Conservation (phyloP, 2,888 invertebrate genomes). For the Papilio gigon region DNA sequence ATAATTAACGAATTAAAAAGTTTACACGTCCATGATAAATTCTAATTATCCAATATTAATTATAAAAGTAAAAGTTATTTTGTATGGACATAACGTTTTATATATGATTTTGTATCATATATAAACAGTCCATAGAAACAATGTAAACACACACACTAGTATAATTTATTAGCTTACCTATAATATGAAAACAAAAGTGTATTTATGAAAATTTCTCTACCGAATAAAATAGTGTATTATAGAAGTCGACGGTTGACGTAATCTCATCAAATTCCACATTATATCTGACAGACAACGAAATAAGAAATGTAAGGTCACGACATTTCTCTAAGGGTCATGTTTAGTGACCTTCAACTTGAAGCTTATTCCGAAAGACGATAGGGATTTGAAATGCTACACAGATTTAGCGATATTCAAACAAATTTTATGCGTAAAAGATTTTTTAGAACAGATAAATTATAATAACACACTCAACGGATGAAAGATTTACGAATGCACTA, state of each 20-base stretch:
- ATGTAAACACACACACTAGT: neutral
- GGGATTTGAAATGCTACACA: neutral
- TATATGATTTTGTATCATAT: too few species aligned
- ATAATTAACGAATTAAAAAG: neutral
- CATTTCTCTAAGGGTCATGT: conserved; percentile 22
- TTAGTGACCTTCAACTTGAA: conserved; percentile 26
- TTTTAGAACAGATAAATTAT: neutral
- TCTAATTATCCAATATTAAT: too few species aligned
- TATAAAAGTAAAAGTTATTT: too few species aligned
- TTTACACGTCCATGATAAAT: too few species aligned
- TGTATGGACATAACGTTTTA: too few species aligned
- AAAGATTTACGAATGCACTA: too few species aligned
- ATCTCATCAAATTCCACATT: conserved; percentile 32
- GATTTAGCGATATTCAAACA: neutral
- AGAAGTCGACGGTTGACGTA: conserved; percentile 15
- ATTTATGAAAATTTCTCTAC: neutral
- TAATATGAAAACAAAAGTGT: neutral
- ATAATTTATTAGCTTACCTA: neutral
- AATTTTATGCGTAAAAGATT: neutral
- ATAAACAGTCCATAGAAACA: too few species aligned
- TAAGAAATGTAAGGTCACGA: conserved; percentile 28
- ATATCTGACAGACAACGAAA: conserved; percentile 33
- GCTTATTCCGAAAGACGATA: neutral
- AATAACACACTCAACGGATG: too few species aligned
- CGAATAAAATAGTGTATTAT: conserved; percentile 18